A percentile compares a stretch with the other conserved stretches of the same genome.
phyloP scores from a whole-genome alignment of 2,113 vertebrate species.

The Argyrosomus japonicus region DNA sequence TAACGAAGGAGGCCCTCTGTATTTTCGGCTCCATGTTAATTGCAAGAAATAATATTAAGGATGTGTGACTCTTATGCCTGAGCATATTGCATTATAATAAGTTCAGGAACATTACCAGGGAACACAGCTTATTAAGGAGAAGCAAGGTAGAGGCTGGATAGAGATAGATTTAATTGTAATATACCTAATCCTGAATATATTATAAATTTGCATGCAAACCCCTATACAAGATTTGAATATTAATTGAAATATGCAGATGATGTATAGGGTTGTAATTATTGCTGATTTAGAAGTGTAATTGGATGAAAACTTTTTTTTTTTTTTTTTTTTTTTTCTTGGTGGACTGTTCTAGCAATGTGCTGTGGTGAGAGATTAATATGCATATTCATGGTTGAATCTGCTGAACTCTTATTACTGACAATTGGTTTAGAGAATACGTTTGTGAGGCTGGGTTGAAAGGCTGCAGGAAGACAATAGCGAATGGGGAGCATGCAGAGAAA shows the following conservation, averaged over 20 bases:
- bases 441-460: conserved; percentile 65
- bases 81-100: conserved; percentile 87
- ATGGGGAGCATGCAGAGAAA: conserved; percentile 29
- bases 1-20: conserved; percentile 80
- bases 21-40: conserved; percentile 83
- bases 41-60: conserved; percentile 85
- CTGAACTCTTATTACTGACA: conserved; percentile 90
- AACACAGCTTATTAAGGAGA: conserved; percentile 84
- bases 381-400: conserved; percentile 84
- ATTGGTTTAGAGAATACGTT: conserved; percentile 61
- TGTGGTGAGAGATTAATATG: conserved; percentile 81
- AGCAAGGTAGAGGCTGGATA: conserved; percentile 79
- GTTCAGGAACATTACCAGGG: conserved; percentile 82
- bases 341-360: conserved; percentile 89
- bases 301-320: conserved; percentile 79
- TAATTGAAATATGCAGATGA: conserved; percentile 86
- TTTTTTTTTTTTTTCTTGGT: conserved; percentile 74
- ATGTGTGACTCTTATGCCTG: conserved; percentile 80
- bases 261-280: conserved; percentile 82
- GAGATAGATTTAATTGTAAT: conserved; percentile 83
- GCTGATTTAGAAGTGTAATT: conserved; percentile 83
- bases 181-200: conserved; percentile 87
- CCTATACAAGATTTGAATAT: conserved; percentile 84
- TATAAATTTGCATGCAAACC: conserved; percentile 84
- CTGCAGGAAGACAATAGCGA: conserved; percentile 52